Percentiles rank a stretch among this genome's conserved stretches.
Evolutionary conservation across 37 sponge, comb jelly and placozoan species (phyloP).

Genomic region (Crambe crambe): DNA sequence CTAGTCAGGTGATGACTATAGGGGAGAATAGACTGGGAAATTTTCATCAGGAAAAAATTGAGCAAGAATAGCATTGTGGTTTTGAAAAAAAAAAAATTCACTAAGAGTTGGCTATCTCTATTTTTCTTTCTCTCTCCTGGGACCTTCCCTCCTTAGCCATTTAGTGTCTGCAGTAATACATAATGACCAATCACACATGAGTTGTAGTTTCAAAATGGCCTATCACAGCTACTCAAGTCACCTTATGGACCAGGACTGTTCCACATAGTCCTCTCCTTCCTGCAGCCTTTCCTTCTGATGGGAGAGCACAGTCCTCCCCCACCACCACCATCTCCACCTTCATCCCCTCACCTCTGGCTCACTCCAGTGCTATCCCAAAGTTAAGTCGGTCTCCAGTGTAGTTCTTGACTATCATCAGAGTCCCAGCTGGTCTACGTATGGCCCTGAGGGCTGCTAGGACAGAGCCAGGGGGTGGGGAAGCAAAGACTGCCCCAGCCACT

Average conservation of each 20-base stretch:
- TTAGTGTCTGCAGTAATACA: too few species aligned
- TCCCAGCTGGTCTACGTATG: conserved; percentile 76
- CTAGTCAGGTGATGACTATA: too few species aligned
- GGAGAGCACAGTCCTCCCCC: conserved; percentile 90
- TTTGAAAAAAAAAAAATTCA: too few species aligned
- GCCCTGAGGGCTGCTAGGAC: conserved; percentile 80
- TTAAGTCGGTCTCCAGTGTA: conserved; percentile 98
- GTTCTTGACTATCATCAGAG: conserved; percentile 91
- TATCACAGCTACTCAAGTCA: conserved; percentile 14
- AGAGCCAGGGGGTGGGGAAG: conserved; percentile 85
- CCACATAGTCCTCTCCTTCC: conserved; percentile 95
- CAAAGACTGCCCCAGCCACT: conserved; percentile 93
- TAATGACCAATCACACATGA: too few species aligned
- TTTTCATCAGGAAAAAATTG: too few species aligned
- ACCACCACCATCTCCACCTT: conserved; percentile 89
- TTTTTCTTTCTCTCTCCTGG: too few species aligned
- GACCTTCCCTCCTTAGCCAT: too few species aligned
- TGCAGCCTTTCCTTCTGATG: conserved; percentile 38
- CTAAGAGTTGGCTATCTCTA: too few species aligned
- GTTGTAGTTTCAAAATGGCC: too few species aligned
- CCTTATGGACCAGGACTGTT: conserved; percentile 87
- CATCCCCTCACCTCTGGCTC: conserved; percentile 79
- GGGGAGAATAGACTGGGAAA: too few species aligned
- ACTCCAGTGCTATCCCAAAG: conserved; percentile 94
- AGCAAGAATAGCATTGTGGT: too few species aligned